phyloP scores from a whole-genome alignment of 1,140 invertebrate genomes.

The Limonius californicus region DNA sequence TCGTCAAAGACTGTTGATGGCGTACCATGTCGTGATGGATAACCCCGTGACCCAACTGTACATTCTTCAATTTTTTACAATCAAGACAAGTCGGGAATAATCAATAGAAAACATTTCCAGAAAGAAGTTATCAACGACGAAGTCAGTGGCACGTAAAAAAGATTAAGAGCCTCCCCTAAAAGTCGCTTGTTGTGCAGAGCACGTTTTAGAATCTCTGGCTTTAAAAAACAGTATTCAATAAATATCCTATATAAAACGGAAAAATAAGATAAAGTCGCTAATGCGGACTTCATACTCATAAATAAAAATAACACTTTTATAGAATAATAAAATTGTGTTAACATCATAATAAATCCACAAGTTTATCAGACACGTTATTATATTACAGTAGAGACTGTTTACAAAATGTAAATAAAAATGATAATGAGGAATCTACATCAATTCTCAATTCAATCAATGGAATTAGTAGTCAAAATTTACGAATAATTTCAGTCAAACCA shows the following conservation, averaged over 20 bases:
- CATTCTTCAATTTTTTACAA: constrained; percentile 3
- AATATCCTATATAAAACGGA: not conserved
- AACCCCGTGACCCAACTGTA: not conserved
- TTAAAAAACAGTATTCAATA: not conserved
- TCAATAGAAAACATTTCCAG: not conserved
- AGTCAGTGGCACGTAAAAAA: constrained; percentile 11
- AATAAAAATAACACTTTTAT: too few relatives aligned
- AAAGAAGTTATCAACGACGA: not conserved
- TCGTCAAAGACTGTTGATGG: not conserved
- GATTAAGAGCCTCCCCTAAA: constrained; percentile 3
- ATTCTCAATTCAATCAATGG: too few relatives aligned
- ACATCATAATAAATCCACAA: too few relatives aligned
- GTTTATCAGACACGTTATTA: too few relatives aligned
- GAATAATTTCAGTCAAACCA: too few relatives aligned
- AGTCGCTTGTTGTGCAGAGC: not conserved
- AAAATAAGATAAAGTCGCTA: too few relatives aligned
- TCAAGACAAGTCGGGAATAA: constrained; percentile 5
- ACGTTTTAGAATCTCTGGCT: not conserved
- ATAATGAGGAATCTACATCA: too few relatives aligned
- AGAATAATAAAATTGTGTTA: too few relatives aligned
- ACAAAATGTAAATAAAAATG: too few relatives aligned
- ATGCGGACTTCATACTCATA: too few relatives aligned
- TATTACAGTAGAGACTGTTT: too few relatives aligned
- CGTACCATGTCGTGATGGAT: constrained; percentile 7
- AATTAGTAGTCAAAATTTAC: too few relatives aligned